Base-by-base conservation (phyloP, 2,797 vertebrate species). In the Xyrichtys novacula region DNA sequence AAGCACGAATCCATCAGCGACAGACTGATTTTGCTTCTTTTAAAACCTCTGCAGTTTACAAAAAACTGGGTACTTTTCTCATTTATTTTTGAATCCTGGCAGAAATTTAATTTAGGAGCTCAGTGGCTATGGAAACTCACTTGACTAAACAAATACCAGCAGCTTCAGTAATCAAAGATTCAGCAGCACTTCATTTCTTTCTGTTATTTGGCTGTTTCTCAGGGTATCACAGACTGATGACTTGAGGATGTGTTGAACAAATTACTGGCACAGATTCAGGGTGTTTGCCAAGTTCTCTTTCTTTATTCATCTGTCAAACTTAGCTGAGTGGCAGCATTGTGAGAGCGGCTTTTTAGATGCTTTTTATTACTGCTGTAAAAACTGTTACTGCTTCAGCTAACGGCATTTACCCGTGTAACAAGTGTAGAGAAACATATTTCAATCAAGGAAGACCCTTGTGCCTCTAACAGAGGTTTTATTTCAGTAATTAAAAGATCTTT, bases 401-500 rank as follows among this genome's bases (percentile, higher is more conserved):
- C 23, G 47, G 31, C 29, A 26, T 53, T 59, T 64, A 42, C 65
- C 32, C 7, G 0, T 39, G 46, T 44, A 72, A 58, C 23, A 19
- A n/a, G 28, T n/a, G 16, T 15, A 69, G 43, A 68, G 22, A 32
- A 23, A 49, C 65, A 54, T 59, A 43, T 74, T 61, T 76, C 57
- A 60, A 19, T 62, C 23, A 53, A 7, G 23, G 16, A 31, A 23
- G 42, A 63, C 23, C 28, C 4, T 17, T 50, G 40, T n/a, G 9
- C 7, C 39, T 47, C 23, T 23, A n/a, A 12, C 22, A 49, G 40
- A 58, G 43, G 52, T 69, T 46, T 72, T 58, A 58, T 58, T 57
- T 36, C 61, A 28, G 28, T 67, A 56, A 71, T 69, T 68, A 80
- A 76, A 78, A 70, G 47, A 58, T 69, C 63, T 68, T 60, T 71